Base-by-base conservation (phyloP, 2,797 vertebrate genomes). In the Masticophis lateralis region DNA sequence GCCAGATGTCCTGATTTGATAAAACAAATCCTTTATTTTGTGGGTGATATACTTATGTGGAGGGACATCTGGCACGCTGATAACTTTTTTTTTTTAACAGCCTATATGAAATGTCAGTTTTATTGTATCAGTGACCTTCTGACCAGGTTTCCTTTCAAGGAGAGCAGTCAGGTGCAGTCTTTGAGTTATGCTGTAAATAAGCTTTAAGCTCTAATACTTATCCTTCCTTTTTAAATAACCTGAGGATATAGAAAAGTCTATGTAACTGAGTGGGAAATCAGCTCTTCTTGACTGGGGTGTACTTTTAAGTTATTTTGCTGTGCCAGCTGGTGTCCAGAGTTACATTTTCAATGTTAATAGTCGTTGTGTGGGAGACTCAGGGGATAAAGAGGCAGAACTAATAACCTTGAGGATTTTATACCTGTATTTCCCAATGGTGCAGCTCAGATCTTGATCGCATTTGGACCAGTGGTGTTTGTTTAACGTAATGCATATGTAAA, bases 1-100 rank as follows among this genome's bases (percentile, higher is more conserved):
- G 13, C 20, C 57, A 92, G 87, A 63, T 55, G 20, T 92, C 94
- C 94, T 91, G 47, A 91, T 37, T 87, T 57, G 94, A 56, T 66
- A 87, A n/a, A 93, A 79, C 0, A 47, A 94, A 88, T n/a, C 59
- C 57, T 83, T 43, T 25, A 2, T 47, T 83, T 83, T 47, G 79
- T 25, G 79, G 20, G 43, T 12, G 79, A 83, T 83, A 47, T 83
- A 2, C 37, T 79, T 43, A 43, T 25, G 20, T 14, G 1, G 13
- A 8, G 0, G 14, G 61, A 2, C 51, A 22, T 91, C 3, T 55
- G 14, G 91, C 4, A 60, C 4, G 5, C 13, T 56, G 5, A 32
- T 59, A 66, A 10, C 87, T 90, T 53, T 53, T 51, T 51, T 1
- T 91, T 37, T 37, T 37, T 37, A 56, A 56, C 28, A 63, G 27